Evolutionary conservation across 2,797 vertebrate species (phyloP).

Genomic region (Pantherophis alleghaniensis): DNA sequence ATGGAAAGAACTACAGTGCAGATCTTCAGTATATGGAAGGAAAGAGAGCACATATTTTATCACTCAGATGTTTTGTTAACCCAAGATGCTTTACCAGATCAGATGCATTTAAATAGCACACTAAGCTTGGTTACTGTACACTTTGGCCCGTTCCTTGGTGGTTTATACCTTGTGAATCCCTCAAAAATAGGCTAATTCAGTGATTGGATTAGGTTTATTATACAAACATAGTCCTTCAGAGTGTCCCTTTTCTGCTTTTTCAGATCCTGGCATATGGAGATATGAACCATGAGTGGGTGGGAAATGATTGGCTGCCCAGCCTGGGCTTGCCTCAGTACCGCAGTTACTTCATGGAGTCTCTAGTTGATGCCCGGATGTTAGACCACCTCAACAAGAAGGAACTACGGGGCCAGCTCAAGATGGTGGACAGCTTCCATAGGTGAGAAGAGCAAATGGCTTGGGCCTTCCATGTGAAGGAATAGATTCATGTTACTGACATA

Average conservation of each 20-base stretch:
- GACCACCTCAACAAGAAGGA: slow-evolving; percentile 96
- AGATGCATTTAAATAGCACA: neutral
- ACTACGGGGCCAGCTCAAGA: slow-evolving; percentile 90
- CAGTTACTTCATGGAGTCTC: slow-evolving; percentile 94
- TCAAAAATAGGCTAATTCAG: neutral
- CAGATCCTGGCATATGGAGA: slow-evolving; percentile 92
- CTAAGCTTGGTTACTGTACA: neutral
- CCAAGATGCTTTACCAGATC: neutral
- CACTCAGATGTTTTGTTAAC: neutral
- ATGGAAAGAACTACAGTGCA: neutral
- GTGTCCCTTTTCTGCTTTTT: slow-evolving; percentile 40
- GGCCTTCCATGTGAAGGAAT: neutral
- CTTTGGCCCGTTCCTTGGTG: neutral
- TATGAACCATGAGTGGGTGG: slow-evolving; percentile 65
- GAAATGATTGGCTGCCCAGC: slow-evolving; percentile 93
- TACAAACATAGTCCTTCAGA: neutral
- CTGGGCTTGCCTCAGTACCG: slow-evolving; percentile 91
- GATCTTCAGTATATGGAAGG: neutral
- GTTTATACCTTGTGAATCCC: neutral
- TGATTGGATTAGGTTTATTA: neutral
- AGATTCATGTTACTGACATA: neutral
- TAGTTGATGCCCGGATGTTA: slow-evolving; percentile 92
- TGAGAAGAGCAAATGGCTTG: slow-evolving; percentile 51
- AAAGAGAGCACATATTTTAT: neutral
- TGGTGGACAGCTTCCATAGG: slow-evolving; percentile 97